Percentiles rank a stretch among this genome's conserved stretches.
Evolutionary conservation across 2,888 invertebrate genomes (phyloP).

Genomic region (Callimorpha dominula): DNA sequence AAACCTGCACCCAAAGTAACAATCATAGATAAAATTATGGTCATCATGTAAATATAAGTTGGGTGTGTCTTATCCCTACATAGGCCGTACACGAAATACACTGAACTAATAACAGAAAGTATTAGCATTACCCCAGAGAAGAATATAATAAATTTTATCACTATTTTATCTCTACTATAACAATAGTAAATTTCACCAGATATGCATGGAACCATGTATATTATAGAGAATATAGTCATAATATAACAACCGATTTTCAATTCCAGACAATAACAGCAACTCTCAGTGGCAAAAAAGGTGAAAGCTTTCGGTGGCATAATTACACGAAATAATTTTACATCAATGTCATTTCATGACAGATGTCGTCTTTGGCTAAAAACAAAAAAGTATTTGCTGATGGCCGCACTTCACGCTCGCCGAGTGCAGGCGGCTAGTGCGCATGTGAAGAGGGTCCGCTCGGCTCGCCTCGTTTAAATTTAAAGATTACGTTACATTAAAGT

Average conservation of each 20-base stretch:
- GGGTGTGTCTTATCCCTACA: not conserved
- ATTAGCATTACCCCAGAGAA: not conserved
- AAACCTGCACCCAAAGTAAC: not conserved
- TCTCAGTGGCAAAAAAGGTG: not conserved
- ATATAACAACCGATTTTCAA: conserved; percentile 25
- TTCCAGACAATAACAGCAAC: conserved; percentile 16
- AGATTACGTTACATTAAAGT: too few species aligned
- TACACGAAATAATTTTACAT: not conserved
- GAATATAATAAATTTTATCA: not conserved
- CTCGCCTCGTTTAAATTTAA: too few species aligned
- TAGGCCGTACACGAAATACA: not conserved
- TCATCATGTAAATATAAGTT: conserved; percentile 6
- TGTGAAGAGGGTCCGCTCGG: too few species aligned
- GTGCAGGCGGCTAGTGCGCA: too few species aligned
- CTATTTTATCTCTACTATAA: not conserved
- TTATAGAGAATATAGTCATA: conserved; percentile 65
- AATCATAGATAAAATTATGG: not conserved
- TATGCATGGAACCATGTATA: conserved; percentile 11
- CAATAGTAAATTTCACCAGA: conserved; percentile 10
- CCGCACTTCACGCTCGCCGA: too few species aligned
- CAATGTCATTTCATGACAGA: not conserved
- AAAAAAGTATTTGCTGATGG: not conserved
- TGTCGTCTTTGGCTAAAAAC: not conserved
- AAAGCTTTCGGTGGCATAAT: conserved; percentile 2
- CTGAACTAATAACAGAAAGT: conserved; percentile 5